phyloP scores from a whole-genome alignment of 2,888 invertebrate genomes.

The Pristionchus mayeri region DNA sequence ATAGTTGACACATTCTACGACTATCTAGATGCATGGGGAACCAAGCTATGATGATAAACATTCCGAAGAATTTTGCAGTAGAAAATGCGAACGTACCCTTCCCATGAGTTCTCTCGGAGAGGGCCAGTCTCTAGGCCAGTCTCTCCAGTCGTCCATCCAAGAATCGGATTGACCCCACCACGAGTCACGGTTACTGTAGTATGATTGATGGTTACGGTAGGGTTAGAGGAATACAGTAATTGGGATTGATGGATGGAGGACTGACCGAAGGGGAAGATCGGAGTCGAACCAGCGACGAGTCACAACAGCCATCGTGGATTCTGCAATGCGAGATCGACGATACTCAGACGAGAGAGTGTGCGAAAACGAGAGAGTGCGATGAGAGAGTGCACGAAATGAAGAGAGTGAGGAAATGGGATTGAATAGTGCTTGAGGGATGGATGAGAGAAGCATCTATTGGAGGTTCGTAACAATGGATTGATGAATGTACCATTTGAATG shows the following conservation, averaged over 20 bases:
- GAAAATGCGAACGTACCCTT: slow-evolving; percentile 61
- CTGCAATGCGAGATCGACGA: slow-evolving; percentile 22
- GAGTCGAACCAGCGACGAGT: slow-evolving; percentile 45
- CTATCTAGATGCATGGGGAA: too few species aligned
- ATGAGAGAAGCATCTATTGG: background rate
- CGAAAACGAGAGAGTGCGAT: slow-evolving; percentile 32
- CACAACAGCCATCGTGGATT: slow-evolving; percentile 47
- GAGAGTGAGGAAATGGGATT: slow-evolving; percentile 29
- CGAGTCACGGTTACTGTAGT: slow-evolving; percentile 56
- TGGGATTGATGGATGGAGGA: background rate
- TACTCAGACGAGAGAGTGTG: slow-evolving; percentile 41
- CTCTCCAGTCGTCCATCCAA: slow-evolving; percentile 66
- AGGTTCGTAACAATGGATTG: background rate
- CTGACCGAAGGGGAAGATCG: slow-evolving; percentile 42
- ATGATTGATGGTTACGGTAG: background rate
- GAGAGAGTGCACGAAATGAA: slow-evolving; percentile 1
- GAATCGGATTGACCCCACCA: slow-evolving; percentile 59
- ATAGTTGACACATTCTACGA: too few species aligned
- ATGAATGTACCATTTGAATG: too few species aligned
- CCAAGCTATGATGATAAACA: too few species aligned
- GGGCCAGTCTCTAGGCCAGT: slow-evolving; percentile 74
- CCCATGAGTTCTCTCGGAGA: slow-evolving; percentile 69
- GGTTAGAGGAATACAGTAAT: too few species aligned
- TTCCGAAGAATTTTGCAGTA: too few species aligned
- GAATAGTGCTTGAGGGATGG: slow-evolving; percentile 42